Evolutionary conservation across 2,888 invertebrate species (phyloP), one percentile per base, ranked within the genome.

Genomic region (Plebejus melissa): DNA sequence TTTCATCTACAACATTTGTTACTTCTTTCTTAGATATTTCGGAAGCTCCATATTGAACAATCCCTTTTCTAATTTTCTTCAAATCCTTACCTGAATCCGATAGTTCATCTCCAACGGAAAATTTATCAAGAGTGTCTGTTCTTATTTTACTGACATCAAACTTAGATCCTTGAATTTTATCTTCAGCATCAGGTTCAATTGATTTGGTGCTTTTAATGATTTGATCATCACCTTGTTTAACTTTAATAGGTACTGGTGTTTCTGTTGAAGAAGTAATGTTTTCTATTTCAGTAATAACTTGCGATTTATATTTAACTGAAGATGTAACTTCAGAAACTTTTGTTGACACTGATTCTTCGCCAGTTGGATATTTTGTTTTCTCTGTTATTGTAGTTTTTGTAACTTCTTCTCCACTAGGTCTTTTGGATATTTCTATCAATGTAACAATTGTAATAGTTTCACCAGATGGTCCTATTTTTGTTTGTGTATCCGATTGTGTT

Each of bases 21-120:
- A 92, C 88, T 81, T 91, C 87, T 79, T 93, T 91, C 82, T 90
- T 93, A 13, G 90, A 90, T 72, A 91, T 88, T 82, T 90, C 89
- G 28, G 87, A 78, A 50, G 83, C 78, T 82, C 90, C 89, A 69
- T 82, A 79, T 9, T 90, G 80, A 77, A 88, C 80, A 38, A 88
- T 86, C 82, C 86, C 87, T 2, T 87, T 85, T 2, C 83, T 78
- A 80, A 83, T 82, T 75, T 82, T 87, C 79, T 87, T 88, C 0
- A 78, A 69, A 28, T 84, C 85, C 77, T 85, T 87, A 60, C 28
- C 78, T 13, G 11, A 75, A 60, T 84, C 83, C 13, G 86, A 85
- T 57, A 83, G 77, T 71, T 83, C 80, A 65, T 84, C 84, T 41
- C 80, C 83, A n/a, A 89, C 82, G 78, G 89, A 87, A 81, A 91